Evolutionary conservation across 2,113 vertebrate genomes (phyloP), one percentile per base, ranked within the genome.

Genomic region (Rana temporaria): DNA sequence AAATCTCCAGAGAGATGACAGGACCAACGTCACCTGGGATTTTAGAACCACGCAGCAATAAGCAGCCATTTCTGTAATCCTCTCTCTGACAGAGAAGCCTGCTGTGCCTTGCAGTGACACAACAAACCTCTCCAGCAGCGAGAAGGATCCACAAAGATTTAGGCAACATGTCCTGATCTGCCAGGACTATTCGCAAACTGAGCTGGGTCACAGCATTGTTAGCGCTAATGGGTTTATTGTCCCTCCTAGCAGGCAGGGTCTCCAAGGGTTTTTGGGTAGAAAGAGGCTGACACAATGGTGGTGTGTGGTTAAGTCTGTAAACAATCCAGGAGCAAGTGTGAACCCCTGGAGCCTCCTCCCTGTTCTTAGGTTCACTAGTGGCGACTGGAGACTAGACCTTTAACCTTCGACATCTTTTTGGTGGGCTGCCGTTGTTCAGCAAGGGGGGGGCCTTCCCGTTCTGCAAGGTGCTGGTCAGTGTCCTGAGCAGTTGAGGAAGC

Each of bases 321-420:
- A 82, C 80, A 82, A 59, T 34, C 59, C 48, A 53, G 71, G 80
- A 75, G 66, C 79, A 78, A 80, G 85, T 85, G 84, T 79, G 79
- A 63, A 16, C 55, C 11, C 69, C 78, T 63, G 88, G 90, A 85
- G 87, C 89, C 88, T 87, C 81, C 84, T 87, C 86, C 87, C 87
- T 85, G 57, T 86, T 66, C 62, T 66, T 62, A 48, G 68, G 78
- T 7, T 87, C 88, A 89, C 90, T 93, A 95, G 90, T 95, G 94
- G 87, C 94, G 94, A 90, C 93, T 93, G 88, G 94, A 94, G 78
- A 94, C 94, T 88, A 95, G 92, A 89, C 94, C 93, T 91, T 95
- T 95, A 89, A 94, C 93, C 92, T 95, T 95, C 89, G 94, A 94
- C 89, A 95, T 91, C 91, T 95, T 95, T 90, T 95, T 95, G 87